phyloP scores from a whole-genome alignment of 2,113 vertebrate species.

The Nycticryphes semicollaris region DNA sequence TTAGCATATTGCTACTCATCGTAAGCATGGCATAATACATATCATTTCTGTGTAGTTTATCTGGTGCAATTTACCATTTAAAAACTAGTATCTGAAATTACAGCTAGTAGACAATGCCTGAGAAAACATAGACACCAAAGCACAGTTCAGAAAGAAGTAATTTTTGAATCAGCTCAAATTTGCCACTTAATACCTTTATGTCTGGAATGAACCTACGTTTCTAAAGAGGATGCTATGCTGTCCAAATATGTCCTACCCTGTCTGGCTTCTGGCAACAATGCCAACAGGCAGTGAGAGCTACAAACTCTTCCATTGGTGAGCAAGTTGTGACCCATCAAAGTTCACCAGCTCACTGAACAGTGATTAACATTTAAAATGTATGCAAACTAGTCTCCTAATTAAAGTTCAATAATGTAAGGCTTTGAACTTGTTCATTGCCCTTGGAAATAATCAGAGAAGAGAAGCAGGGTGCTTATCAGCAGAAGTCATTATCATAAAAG shows the following conservation, averaged over 20 bases:
- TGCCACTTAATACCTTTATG: not conserved
- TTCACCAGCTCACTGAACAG: conserved; percentile 31
- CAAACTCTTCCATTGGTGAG: not conserved
- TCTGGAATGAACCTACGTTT: not conserved
- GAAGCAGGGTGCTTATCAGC: conserved; percentile 47
- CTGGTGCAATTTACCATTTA: not conserved
- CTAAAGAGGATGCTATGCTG: not conserved
- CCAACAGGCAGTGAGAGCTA: not conserved
- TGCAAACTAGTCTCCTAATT: conserved; percentile 69
- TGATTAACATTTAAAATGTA: conserved; percentile 75
- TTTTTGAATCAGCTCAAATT: not conserved
- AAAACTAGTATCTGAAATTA: not conserved
- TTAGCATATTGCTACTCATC: not conserved
- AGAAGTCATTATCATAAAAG: conserved; percentile 63
- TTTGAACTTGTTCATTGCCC: conserved; percentile 70
- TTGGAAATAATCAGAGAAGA: conserved; percentile 68
- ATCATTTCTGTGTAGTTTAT: not conserved
- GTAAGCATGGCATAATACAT: not conserved
- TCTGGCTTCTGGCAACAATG: not conserved
- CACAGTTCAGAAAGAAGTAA: not conserved
- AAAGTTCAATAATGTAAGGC: conserved; percentile 69
- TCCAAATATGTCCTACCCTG: not conserved
- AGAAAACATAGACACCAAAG: not conserved
- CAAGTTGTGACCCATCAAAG: conserved; percentile 49
- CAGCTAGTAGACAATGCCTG: not conserved